These are phyloP conservation scores for Thermophis baileyi DNA, from an alignment of 2,113 vertebrate species.

Conservation along the genomic window DNA sequence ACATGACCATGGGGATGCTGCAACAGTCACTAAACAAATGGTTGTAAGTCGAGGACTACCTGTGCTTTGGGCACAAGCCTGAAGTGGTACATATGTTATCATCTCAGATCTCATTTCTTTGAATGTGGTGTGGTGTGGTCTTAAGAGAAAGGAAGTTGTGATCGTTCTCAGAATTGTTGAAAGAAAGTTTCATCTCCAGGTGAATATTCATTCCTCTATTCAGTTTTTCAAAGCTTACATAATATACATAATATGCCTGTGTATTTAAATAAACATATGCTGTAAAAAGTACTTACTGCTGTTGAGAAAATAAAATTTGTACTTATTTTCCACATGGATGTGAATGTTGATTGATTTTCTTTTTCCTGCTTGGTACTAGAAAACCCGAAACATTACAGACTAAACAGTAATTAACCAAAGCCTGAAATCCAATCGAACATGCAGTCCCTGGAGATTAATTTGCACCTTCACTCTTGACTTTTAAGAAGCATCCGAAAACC, in stretches of 20 bases:
- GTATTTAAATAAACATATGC: slow-evolving; percentile 31
- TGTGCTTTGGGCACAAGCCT: background rate
- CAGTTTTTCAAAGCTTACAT: background rate
- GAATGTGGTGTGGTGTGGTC: too few species aligned
- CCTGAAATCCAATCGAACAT: background rate
- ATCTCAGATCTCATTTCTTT: background rate
- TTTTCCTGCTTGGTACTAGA: background rate
- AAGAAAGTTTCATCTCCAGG: slow-evolving; percentile 9
- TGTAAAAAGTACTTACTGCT: slow-evolving; percentile 34
- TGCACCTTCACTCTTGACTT: background rate
- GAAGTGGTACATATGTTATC: background rate
- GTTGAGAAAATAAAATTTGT: slow-evolving; percentile 38
- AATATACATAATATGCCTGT: background rate
- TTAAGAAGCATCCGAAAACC: background rate
- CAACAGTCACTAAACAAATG: background rate
- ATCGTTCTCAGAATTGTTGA: background rate
- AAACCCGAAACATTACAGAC: background rate
- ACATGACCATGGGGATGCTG: background rate
- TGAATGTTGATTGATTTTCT: background rate
- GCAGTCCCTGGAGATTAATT: background rate
- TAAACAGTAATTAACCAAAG: background rate
- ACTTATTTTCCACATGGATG: background rate
- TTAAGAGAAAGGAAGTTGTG: background rate
- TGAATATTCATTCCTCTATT: background rate
- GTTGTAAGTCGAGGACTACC: background rate